Evolutionary conservation across 2,888 invertebrate species (phyloP).

Genomic region (Pandemis cinnamomeana): DNA sequence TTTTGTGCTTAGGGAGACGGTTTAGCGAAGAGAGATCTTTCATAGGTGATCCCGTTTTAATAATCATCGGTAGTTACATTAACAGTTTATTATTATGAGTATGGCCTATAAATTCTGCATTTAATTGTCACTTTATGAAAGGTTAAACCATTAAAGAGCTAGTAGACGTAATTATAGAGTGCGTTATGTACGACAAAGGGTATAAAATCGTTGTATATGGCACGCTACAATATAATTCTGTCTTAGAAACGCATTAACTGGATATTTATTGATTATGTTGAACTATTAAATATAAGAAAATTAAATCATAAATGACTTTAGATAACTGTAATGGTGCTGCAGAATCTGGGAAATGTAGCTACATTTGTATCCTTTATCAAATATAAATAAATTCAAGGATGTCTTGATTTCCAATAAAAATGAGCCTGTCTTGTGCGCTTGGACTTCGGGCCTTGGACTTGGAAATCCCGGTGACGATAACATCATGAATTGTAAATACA

Average conservation of each 20-base stretch:
- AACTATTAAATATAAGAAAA: conserved; percentile 23
- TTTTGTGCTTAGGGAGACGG: neutral
- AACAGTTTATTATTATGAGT: neutral
- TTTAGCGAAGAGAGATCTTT: neutral
- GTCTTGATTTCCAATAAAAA: conserved; percentile 16
- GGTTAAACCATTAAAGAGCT: neutral
- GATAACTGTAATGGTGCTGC: conserved; percentile 27
- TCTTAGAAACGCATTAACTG: conserved; percentile 1
- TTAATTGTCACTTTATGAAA: conserved; percentile 9
- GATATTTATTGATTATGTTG: conserved; percentile 13
- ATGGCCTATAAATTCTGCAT: conserved; percentile 3
- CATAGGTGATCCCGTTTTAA: neutral
- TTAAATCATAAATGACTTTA: conserved; percentile 16
- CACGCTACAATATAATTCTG: conserved; percentile 1
- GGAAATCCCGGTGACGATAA: conserved; percentile 25
- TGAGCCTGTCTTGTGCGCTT: conserved; percentile 14
- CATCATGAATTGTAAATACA: neutral
- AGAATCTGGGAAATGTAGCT: conserved; percentile 5
- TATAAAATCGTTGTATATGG: conserved; percentile 4
- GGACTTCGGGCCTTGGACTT: conserved; percentile 18
- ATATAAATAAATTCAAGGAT: conserved; percentile 18
- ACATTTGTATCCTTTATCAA: conserved; percentile 24
- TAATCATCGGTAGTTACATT: neutral
- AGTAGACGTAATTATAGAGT: neutral
- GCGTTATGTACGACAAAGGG: neutral